phyloP scores from a whole-genome alignment of 2,888 invertebrate genomes.

The Leuctra nigra region DNA sequence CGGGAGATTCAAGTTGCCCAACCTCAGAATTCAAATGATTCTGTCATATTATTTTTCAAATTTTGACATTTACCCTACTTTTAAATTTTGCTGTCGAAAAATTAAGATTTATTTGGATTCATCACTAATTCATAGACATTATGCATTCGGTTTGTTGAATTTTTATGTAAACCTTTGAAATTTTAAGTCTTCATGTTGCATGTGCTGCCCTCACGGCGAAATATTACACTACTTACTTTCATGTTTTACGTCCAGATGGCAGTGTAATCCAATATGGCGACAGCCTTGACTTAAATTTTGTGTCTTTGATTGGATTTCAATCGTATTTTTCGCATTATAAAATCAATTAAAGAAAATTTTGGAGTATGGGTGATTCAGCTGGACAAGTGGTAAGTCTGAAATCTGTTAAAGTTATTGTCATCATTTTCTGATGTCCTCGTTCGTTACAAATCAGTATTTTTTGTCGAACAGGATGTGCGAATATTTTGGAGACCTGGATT shows the following conservation, averaged over 20 bases:
- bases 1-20: too few species aligned
- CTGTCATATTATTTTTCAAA: too few species aligned
- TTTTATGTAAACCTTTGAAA: not conserved
- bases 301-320: slow-evolving; percentile 7
- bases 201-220: not conserved
- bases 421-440: slow-evolving; percentile 1
- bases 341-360: not conserved
- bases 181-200: not conserved
- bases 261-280: slow-evolving; percentile 9
- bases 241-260: slow-evolving; percentile 6
- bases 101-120: too few species aligned
- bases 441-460: not conserved
- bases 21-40: too few species aligned
- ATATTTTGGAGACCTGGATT: not conserved
- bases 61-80: too few species aligned
- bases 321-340: not conserved
- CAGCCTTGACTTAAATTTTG: slow-evolving; percentile 4
- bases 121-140: too few species aligned
- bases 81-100: too few species aligned
- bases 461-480: slow-evolving; percentile 8
- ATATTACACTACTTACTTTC: not conserved
- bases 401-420: too few species aligned
- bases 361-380: slow-evolving; percentile 3
- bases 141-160: too few species aligned
- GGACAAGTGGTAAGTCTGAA: slow-evolving; percentile 11